These are phyloP conservation scores for Phataginus tricuspis DNA, from an alignment of 2,797 vertebrate species.

Conservation along the genomic window DNA sequence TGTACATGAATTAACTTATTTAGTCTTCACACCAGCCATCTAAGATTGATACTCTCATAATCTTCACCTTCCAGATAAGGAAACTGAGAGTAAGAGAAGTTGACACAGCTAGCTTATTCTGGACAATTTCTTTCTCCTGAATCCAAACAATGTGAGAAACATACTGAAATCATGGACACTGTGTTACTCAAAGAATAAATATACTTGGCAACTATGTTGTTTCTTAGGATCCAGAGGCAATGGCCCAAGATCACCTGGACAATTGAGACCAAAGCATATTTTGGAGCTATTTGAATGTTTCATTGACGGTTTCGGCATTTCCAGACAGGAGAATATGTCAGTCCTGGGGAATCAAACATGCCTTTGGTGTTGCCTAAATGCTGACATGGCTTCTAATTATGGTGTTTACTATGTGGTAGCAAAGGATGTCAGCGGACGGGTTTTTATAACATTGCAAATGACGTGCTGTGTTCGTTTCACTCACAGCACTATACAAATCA, in stretches of 20 bases:
- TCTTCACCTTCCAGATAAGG: background rate
- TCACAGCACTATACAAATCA: background rate
- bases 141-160: background rate
- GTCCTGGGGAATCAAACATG: background rate
- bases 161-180: background rate
- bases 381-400: background rate
- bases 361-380: constrained; percentile 15
- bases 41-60: background rate
- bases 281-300: background rate
- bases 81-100: background rate
- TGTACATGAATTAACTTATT: background rate
- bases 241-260: background rate
- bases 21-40: background rate
- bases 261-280: constrained; percentile 31
- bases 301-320: constrained; percentile 8
- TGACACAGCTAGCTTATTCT: background rate
- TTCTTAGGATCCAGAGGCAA: background rate
- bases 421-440: constrained; percentile 33
- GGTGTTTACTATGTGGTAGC: background rate
- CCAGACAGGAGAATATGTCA: background rate
- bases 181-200: constrained; percentile 32
- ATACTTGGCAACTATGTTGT: background rate
- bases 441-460: constrained; percentile 50
- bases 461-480: constrained; percentile 16
- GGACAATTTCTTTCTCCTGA: background rate